phyloP scores from a whole-genome alignment of 1,140 invertebrate species.

The Hermatobates lingyangjiaoensis region DNA sequence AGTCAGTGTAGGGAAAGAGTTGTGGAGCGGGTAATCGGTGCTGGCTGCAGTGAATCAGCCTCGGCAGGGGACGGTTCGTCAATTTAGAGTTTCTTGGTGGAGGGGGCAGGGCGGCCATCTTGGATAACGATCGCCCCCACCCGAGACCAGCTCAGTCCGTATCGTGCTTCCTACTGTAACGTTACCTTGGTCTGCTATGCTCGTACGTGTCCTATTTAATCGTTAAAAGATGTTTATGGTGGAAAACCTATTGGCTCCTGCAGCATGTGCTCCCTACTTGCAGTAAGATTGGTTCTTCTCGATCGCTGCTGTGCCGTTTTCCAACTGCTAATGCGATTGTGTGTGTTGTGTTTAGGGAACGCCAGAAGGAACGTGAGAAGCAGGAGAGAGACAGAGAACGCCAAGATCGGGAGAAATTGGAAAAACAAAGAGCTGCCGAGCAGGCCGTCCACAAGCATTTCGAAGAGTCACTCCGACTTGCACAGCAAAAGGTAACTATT shows the following conservation, averaged over 20 bases:
- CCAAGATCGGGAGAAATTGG: slow-evolving; percentile 36
- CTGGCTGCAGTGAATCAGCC: too few relatives aligned
- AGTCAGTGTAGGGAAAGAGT: too few relatives aligned
- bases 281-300: slow-evolving; percentile 4
- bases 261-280: slow-evolving; percentile 3
- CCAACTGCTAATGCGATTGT: neutral
- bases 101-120: slow-evolving; percentile 8
- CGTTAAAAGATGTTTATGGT: slow-evolving; percentile 12
- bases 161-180: neutral
- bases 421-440: slow-evolving; percentile 43
- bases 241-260: slow-evolving; percentile 9
- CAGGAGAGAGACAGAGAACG: slow-evolving; percentile 32
- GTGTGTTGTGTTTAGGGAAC: slow-evolving; percentile 21
- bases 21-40: too few relatives aligned
- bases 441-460: slow-evolving; percentile 77
- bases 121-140: slow-evolving; percentile 5
- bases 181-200: neutral
- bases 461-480: slow-evolving; percentile 62
- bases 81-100: neutral
- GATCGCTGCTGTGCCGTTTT: neutral
- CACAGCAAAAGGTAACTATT: slow-evolving; percentile 59
- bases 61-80: neutral
- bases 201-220: too few relatives aligned
- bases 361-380: slow-evolving; percentile 28
- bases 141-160: neutral